Evolutionary conservation across 2,113 vertebrate species (phyloP).

Genomic region (Calyptomena viridis): DNA sequence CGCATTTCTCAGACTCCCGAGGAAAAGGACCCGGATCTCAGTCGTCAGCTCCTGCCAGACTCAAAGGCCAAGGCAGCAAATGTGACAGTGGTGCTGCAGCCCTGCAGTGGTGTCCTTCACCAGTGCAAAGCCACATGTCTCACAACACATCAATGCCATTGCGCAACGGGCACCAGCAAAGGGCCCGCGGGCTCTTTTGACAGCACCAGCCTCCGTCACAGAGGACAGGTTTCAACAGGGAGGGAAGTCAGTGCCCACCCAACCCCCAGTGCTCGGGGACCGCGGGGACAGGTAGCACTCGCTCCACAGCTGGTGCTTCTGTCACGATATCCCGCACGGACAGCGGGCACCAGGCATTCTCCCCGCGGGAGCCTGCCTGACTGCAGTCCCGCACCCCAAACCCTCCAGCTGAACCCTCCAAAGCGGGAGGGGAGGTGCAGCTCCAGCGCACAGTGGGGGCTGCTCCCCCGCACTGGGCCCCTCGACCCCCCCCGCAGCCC

Average conservation of each 20-base stretch:
- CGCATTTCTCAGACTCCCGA: accelerated
- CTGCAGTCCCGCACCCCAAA: neutral
- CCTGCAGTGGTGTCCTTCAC: neutral
- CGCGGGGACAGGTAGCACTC: neutral
- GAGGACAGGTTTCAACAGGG: neutral
- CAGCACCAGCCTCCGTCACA: neutral
- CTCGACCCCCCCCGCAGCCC: neutral
- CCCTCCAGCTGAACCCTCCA: neutral
- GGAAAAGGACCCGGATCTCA: neutral
- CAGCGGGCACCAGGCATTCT: neutral
- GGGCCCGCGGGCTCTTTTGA: neutral
- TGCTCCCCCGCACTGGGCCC: neutral
- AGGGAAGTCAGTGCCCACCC: neutral
- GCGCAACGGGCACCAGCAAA: neutral
- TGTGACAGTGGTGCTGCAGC: neutral
- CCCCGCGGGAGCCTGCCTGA: accelerated
- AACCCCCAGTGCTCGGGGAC: neutral
- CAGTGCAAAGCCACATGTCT: neutral
- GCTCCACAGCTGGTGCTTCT: neutral
- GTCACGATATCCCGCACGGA: neutral
- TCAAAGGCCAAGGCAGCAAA: neutral
- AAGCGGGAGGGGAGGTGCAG: too few relatives aligned
- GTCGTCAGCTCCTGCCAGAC: neutral
- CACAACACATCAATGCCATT: neutral
- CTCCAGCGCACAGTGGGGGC: neutral